Percentiles rank a stretch among this genome's conserved stretches.
Evolutionary conservation across 1,140 invertebrate species (phyloP).

Genomic region (Limonius californicus): DNA sequence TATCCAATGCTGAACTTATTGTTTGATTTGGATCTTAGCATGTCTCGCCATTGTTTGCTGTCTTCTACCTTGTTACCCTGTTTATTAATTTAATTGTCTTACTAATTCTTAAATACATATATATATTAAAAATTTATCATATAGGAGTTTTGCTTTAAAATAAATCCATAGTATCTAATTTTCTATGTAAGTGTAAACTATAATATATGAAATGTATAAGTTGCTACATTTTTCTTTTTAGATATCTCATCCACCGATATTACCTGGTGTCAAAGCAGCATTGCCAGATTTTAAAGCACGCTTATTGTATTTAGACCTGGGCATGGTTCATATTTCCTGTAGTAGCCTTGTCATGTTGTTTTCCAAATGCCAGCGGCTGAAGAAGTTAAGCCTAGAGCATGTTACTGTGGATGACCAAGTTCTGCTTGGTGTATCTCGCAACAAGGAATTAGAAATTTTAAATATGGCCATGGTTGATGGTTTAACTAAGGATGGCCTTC

Average conservation of each 20-base stretch:
- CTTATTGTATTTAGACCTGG: slow-evolving; percentile 80
- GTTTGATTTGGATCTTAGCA: too few relatives aligned
- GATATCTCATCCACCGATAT: slow-evolving; percentile 54
- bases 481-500: slow-evolving; percentile 57
- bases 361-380: slow-evolving; percentile 62
- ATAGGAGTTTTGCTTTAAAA: too few relatives aligned
- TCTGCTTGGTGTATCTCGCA: slow-evolving; percentile 62
- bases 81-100: too few relatives aligned
- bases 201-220: too few relatives aligned
- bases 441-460: slow-evolving; percentile 62
- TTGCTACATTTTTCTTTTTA: slow-evolving; percentile 23
- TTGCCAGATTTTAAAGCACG: slow-evolving; percentile 46
- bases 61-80: too few relatives aligned
- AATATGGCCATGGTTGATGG: slow-evolving; percentile 73
- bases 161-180: too few relatives aligned
- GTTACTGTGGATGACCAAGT: slow-evolving; percentile 60
- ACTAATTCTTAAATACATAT: too few relatives aligned
- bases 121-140: too few relatives aligned
- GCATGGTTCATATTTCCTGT: slow-evolving; percentile 66
- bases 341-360: slow-evolving; percentile 62
- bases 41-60: too few relatives aligned
- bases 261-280: slow-evolving; percentile 42
- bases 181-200: too few relatives aligned
- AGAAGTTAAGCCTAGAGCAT: slow-evolving; percentile 81
- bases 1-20: too few relatives aligned